Conservation (phyloP, 2,113 vertebrate species). For the Tupaia chinensis region DNA sequence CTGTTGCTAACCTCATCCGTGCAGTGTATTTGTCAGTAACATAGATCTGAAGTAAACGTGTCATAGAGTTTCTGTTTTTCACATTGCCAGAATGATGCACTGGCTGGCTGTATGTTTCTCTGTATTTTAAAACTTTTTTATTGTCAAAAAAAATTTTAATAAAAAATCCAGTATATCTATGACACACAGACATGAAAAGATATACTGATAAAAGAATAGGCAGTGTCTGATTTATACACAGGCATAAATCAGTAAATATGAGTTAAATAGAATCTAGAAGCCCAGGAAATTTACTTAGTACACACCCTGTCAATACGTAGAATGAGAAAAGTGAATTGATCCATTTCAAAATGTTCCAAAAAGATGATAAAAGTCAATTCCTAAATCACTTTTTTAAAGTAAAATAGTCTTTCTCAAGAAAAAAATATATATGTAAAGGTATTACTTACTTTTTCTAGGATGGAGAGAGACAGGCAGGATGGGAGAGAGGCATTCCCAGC, state of each 20-base stretch:
- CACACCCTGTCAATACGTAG: neutral
- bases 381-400: neutral
- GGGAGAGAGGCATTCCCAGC: too few relatives aligned
- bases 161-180: neutral
- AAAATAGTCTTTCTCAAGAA: neutral
- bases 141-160: neutral
- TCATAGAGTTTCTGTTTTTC: neutral
- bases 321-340: neutral
- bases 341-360: conserved; percentile 1
- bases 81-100: neutral
- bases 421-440: neutral
- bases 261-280: neutral
- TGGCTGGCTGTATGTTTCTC: neutral
- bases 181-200: neutral
- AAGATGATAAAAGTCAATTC: neutral
- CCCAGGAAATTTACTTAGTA: neutral
- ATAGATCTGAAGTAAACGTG: neutral
- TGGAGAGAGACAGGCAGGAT: too few relatives aligned
- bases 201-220: neutral
- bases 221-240: neutral
- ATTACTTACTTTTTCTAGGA: too few relatives aligned
- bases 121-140: neutral
- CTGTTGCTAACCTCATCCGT: neutral
- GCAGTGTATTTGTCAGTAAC: neutral
- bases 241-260: neutral